Conservation (phyloP, 2,113 vertebrate species). For the Megaceryle torquata region DNA sequence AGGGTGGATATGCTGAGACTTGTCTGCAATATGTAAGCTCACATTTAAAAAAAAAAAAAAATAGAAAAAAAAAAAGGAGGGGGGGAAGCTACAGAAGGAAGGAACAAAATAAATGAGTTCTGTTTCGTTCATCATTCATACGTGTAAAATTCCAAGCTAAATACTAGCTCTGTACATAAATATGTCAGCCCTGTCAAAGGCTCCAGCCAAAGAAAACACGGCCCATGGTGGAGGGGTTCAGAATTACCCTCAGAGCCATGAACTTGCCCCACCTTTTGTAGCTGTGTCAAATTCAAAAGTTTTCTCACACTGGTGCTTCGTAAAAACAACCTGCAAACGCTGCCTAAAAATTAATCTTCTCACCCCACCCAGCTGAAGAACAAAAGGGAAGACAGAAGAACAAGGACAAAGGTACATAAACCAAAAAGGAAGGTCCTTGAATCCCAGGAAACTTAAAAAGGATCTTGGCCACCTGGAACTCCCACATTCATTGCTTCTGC, state of each 20-base stretch:
- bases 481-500: not conserved
- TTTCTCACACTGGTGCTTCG: constrained; percentile 21
- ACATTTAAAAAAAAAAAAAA: constrained; percentile 28
- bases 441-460: not conserved
- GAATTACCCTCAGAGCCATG: constrained; percentile 46
- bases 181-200: constrained; percentile 67
- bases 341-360: not conserved
- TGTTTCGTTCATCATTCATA: constrained; percentile 73
- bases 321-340: not conserved
- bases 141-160: constrained; percentile 77
- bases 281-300: constrained; percentile 15
- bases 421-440: not conserved
- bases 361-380: not conserved
- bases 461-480: not conserved
- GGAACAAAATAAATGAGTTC: constrained; percentile 54
- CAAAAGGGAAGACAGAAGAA: not conserved
- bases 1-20: constrained; percentile 51
- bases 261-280: constrained; percentile 32
- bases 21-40: constrained; percentile 60
- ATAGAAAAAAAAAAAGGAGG: not conserved
- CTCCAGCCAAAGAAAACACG: constrained; percentile 71
- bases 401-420: not conserved
- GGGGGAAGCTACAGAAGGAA: constrained; percentile 5
- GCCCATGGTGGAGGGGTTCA: constrained; percentile 15
- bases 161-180: constrained; percentile 72